phyloP scores from a whole-genome alignment of 2,113 vertebrate genomes.

The Egretta garzetta region DNA sequence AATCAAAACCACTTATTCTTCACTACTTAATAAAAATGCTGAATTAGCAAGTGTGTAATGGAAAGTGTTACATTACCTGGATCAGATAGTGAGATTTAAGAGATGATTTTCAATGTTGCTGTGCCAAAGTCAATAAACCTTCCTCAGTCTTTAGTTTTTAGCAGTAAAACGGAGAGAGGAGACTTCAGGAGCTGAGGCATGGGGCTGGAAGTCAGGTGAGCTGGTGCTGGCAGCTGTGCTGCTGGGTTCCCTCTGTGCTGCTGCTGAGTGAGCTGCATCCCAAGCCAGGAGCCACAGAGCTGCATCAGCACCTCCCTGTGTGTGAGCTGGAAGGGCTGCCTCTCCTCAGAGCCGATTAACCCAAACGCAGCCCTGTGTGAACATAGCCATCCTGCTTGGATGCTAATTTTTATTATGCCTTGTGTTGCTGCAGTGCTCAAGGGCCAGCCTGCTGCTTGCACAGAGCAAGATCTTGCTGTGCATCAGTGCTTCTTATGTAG shows the following conservation, averaged over 20 bases:
- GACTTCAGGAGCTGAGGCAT: neutral
- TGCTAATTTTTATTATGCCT: neutral
- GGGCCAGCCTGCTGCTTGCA: neutral
- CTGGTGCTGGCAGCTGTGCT: fast-evolving
- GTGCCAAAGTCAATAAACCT: neutral
- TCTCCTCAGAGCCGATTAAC: constrained; percentile 6
- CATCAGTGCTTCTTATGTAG: neutral
- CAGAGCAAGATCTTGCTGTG: neutral
- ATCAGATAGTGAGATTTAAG: neutral
- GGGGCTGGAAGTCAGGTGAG: neutral
- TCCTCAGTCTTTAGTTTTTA: neutral
- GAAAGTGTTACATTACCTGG: neutral
- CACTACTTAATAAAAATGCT: neutral
- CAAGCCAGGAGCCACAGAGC: neutral
- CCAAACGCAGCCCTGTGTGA: neutral
- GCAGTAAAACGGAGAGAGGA: neutral
- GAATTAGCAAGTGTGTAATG: neutral
- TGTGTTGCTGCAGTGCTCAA: neutral
- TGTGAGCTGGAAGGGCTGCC: neutral
- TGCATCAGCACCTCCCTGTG: constrained; percentile 25
- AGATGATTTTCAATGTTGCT: neutral
- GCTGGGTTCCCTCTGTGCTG: neutral
- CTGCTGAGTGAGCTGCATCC: neutral
- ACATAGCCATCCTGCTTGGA: neutral
- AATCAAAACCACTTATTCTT: constrained; percentile 15